Percentiles rank a stretch among this genome's conserved stretches.
These are phyloP conservation scores for Typhlichthys eigenmanni DNA, from an alignment of 2,797 vertebrate species.

Conservation along the genomic window DNA sequence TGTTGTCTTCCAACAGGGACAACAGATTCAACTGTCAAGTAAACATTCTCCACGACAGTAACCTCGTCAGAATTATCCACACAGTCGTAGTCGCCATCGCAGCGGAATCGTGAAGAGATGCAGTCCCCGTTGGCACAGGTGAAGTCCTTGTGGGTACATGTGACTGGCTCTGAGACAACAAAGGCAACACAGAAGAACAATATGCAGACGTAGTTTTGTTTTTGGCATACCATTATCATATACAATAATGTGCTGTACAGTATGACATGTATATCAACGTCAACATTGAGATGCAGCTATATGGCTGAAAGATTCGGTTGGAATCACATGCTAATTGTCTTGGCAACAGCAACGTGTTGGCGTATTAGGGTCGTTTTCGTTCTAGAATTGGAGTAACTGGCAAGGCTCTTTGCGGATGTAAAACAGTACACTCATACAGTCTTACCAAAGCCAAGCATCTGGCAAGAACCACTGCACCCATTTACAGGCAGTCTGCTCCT, in stretches of 20 bases:
- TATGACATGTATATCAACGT: constrained; percentile 6
- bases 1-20: background rate
- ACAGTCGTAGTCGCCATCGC: constrained; percentile 97
- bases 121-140: constrained; percentile 95
- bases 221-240: background rate
- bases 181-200: constrained; percentile 15
- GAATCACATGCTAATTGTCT: constrained; percentile 39
- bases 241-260: constrained; percentile 16
- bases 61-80: constrained; percentile 96
- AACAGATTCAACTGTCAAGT: background rate
- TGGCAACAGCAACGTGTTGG: constrained; percentile 44
- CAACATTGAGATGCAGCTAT: background rate
- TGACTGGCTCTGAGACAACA: constrained; percentile 85
- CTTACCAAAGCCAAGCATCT: constrained; percentile 53
- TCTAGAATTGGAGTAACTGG: constrained; percentile 43
- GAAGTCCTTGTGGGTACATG: constrained; percentile 94
- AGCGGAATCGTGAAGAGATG: constrained; percentile 93
- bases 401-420: constrained; percentile 60
- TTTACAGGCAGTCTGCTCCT: constrained; percentile 58
- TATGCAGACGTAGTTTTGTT: constrained; percentile 10
- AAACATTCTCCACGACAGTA: constrained; percentile 49
- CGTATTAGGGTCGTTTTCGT: constrained; percentile 64
- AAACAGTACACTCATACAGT: constrained; percentile 44
- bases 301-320: constrained; percentile 27
- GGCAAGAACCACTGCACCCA: constrained; percentile 38